These are phyloP conservation scores for Perccottus glenii DNA, from an alignment of 2,113 vertebrate species.

Conservation along the genomic window DNA sequence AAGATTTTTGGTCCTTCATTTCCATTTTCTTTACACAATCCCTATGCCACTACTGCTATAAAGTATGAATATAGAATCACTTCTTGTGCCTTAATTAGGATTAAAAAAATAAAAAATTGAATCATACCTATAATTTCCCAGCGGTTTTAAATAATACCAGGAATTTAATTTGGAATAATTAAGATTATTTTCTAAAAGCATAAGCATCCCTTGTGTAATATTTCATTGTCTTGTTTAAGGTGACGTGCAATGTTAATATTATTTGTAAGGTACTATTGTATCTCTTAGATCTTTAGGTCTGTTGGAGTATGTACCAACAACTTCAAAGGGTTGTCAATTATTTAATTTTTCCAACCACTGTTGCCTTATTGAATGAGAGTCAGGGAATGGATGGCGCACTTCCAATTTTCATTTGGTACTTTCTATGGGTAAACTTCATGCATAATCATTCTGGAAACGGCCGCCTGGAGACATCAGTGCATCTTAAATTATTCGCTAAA, in stretches of 20 bases:
- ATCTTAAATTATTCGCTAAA: conserved; percentile 31
- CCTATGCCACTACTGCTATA: neutral
- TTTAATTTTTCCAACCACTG: conserved; percentile 26
- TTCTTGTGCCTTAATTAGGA: conserved; percentile 31
- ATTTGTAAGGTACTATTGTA: neutral
- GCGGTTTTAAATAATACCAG: conserved; percentile 33
- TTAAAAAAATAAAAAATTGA: conserved; percentile 44
- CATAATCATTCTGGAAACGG: conserved; percentile 46
- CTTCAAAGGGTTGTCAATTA: conserved; percentile 29
- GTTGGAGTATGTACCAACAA: neutral
- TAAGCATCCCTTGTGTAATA: conserved; percentile 18
- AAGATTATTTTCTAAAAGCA: conserved; percentile 15
- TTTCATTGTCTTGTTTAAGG: neutral
- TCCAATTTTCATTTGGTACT: conserved; percentile 32
- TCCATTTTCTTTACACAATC: neutral
- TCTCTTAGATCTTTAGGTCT: neutral
- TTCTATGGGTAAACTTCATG: conserved; percentile 32
- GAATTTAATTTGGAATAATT: conserved; percentile 22
- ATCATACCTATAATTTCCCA: conserved; percentile 49
- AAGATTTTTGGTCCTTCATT: neutral
- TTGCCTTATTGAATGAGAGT: conserved; percentile 6
- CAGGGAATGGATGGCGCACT: conserved; percentile 16
- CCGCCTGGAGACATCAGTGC: conserved; percentile 31
- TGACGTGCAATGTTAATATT: neutral
- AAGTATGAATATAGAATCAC: conserved; percentile 9